Base-by-base conservation (phyloP, 1,140 invertebrate species). In the Holotrichia oblita region DNA sequence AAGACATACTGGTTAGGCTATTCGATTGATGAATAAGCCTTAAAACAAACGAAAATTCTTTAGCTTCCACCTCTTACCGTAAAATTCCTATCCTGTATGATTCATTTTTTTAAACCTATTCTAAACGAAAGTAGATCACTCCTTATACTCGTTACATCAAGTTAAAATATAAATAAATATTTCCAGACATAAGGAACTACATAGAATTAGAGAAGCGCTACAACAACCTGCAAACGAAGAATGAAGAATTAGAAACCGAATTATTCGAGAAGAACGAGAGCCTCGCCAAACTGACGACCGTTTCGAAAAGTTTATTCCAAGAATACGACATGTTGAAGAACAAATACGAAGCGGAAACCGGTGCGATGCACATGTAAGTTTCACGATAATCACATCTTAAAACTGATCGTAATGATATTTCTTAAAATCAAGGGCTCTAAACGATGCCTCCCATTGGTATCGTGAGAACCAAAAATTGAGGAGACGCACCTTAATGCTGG, bases 301-400 rank as follows among this genome's bases (percentile, higher is more conserved):
- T 92, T 72, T 93, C 93, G 0, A 92, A 93, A 87, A 91, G 90
- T 76, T 89, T 94, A 44, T 93, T 91, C 84, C 90, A 90, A 73
- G 93, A 94, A 83, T 94, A 94, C 85, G 92, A 93, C 81, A 91
- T 92, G 83, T 87, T 94, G 2, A 92, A 92, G 83, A 90, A 91
- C 82, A 90, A 93, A 86, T 93, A 93, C 85, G 92, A 94, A 77
- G 89, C 93, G 24, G 93, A 94, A 82, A 91, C 91, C 0, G 90
- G 89, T 14, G 92, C 93, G 17, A 92, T 93, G 91, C 90, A 93
- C 78, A 90, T 88, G 90, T 91, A 81, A 85, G 87, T 72, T 73
- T 41, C 34, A n/a, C n/a, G n/a, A n/a, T n/a, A n/a, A n/a, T n/a
- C n/a, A n/a, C n/a, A n/a, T n/a, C n/a, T n/a, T n/a, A n/a, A n/a